A percentile compares a stretch with the other conserved stretches of the same genome.
Conservation (phyloP, 2,113 vertebrate species). For the Apodemus sylvaticus region DNA sequence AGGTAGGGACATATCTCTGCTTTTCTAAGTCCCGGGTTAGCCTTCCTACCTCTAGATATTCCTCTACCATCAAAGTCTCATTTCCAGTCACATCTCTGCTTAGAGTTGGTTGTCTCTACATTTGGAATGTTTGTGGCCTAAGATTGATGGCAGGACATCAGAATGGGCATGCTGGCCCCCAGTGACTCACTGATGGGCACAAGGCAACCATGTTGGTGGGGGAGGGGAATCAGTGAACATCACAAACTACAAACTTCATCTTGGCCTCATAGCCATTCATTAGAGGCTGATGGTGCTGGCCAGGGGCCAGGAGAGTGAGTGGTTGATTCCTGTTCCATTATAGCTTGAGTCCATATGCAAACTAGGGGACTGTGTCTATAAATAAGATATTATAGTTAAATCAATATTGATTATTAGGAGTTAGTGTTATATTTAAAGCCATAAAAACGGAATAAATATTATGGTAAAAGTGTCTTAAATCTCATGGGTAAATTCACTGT, state of each 20-base stretch:
- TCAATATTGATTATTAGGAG: conserved; percentile 83
- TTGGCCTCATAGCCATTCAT: conserved; percentile 33
- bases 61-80: neutral
- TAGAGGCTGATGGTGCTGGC: conserved; percentile 53
- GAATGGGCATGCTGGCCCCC: neutral
- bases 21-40: neutral
- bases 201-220: conserved; percentile 12
- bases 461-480: conserved; percentile 74
- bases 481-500: conserved; percentile 68
- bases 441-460: conserved; percentile 81
- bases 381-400: conserved; percentile 83
- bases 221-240: neutral
- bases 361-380: conserved; percentile 76
- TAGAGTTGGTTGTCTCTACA: neutral
- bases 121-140: neutral
- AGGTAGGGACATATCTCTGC: neutral
- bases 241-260: conserved; percentile 20
- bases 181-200: neutral
- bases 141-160: neutral
- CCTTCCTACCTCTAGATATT: neutral
- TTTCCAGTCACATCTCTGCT: conserved; percentile 23
- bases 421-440: conserved; percentile 80
- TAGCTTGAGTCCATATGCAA: conserved; percentile 74
- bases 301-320: conserved; percentile 50
- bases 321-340: conserved; percentile 69